Evolutionary conservation across 2,113 vertebrate genomes (phyloP).

Genomic region (Tupaia chinensis): DNA sequence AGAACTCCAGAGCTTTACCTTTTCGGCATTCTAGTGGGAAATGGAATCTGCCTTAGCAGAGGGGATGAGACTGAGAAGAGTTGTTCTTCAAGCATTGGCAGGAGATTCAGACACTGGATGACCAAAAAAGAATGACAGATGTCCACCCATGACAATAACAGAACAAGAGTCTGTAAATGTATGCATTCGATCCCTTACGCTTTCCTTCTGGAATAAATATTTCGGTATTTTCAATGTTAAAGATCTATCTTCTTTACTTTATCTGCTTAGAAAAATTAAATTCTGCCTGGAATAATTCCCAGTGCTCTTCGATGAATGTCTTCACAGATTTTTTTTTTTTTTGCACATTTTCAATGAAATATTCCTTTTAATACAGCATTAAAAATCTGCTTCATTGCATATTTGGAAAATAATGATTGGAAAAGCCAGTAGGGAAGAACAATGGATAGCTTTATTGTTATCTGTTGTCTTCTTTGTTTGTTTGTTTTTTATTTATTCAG

Average conservation of each 20-base stretch:
- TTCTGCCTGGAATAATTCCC: constrained; percentile 14
- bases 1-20: background rate
- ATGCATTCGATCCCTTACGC: background rate
- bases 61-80: background rate
- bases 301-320: background rate
- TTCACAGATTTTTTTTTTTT: background rate
- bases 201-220: background rate
- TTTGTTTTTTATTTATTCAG: background rate
- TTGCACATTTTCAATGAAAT: background rate
- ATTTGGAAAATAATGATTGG: constrained; percentile 26
- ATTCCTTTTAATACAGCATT: background rate
- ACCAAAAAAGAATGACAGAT: background rate
- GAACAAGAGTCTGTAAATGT: background rate
- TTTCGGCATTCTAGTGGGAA: background rate
- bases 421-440: background rate
- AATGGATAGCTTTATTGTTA: constrained; percentile 37
- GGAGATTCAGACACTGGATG: background rate
- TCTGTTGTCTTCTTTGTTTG: background rate
- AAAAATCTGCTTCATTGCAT: constrained; percentile 13
- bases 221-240: constrained; percentile 20
- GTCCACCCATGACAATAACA: background rate
- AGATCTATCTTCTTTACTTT: background rate
- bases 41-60: background rate
- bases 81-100: background rate
- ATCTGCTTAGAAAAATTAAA: constrained; percentile 20